Evolutionary conservation across 2,888 invertebrate genomes (phyloP).

Genomic region (Leptopilina myrica): DNA sequence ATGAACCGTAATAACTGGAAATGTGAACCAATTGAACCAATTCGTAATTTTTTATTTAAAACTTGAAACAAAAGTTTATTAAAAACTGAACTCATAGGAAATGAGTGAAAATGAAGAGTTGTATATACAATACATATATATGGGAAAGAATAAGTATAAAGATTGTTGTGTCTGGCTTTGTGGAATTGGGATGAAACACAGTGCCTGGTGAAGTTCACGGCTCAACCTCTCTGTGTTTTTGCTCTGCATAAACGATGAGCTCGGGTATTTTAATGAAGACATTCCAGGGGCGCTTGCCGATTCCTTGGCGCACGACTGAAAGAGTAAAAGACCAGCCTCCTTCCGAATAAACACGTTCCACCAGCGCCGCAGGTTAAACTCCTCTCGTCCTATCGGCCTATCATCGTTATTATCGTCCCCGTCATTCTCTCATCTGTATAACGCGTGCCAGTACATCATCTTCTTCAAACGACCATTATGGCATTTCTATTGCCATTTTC

Average conservation of each 20-base stretch:
- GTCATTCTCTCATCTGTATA: conserved; percentile 42
- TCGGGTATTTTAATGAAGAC: conserved; percentile 73
- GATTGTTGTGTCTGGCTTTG: no score
- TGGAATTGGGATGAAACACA: neutral
- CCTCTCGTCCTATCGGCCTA: conserved; percentile 48
- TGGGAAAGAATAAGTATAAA: no score
- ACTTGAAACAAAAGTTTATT: no score
- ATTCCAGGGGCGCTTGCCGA: conserved; percentile 69
- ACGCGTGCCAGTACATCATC: conserved; percentile 25
- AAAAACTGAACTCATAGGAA: no score
- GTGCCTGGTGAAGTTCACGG: conserved; percentile 51
- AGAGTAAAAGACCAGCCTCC: conserved; percentile 56
- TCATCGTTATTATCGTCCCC: conserved; percentile 52
- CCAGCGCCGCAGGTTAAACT: conserved; percentile 38
- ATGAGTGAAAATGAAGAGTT: no score
- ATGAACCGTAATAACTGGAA: no score
- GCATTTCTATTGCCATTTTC: neutral
- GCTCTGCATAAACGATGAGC: conserved; percentile 74
- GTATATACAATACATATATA: no score
- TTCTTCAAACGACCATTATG: neutral
- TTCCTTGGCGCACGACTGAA: conserved; percentile 63
- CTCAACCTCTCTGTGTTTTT: conserved; percentile 70
- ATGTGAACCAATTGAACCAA: no score
- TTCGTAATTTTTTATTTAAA: no score
- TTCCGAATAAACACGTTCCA: conserved; percentile 59